Conservation (phyloP, 2,888 invertebrate genomes). For the Habrosyne pyritoides region DNA sequence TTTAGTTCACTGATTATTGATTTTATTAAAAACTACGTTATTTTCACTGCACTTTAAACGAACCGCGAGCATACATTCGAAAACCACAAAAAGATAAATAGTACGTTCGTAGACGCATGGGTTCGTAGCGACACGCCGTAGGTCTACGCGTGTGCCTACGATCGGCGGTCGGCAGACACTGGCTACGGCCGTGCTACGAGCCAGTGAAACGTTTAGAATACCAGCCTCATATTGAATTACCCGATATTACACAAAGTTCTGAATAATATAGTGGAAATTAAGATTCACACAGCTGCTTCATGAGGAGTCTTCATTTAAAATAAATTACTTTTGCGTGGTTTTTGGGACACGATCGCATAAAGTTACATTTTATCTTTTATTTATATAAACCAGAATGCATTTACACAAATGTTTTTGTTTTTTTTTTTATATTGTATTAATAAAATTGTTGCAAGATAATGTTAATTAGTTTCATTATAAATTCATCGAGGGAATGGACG, state of each 20-base stretch:
- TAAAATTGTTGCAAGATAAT: too few relatives aligned
- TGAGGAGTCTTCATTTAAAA: conserved; percentile 15
- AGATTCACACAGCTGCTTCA: conserved; percentile 37
- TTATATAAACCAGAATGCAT: not conserved
- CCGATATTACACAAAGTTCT: conserved; percentile 40
- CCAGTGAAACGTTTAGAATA: conserved; percentile 36
- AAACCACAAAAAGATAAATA: conserved; percentile 12
- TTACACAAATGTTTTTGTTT: too few relatives aligned
- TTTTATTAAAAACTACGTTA: not conserved
- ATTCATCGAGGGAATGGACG: too few relatives aligned
- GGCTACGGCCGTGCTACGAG: conserved; percentile 34
- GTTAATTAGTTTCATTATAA: too few relatives aligned
- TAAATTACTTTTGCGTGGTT: conserved; percentile 7
- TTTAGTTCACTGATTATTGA: not conserved
- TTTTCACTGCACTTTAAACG: not conserved
- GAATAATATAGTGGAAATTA: conserved; percentile 41
- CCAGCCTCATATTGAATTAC: conserved; percentile 55
- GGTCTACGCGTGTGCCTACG: conserved; percentile 51
- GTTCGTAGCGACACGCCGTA: conserved; percentile 54
- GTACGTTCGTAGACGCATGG: conserved; percentile 36
- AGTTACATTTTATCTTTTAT: not conserved
- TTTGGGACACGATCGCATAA: not conserved
- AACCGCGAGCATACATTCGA: not conserved
- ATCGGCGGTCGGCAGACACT: conserved; percentile 44
- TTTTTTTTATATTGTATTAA: too few relatives aligned